A percentile compares a stretch with the other conserved stretches of the same genome.
These are phyloP conservation scores for Hofmannophila pseudospretella DNA, from an alignment of 2,888 invertebrate genomes.

Conservation along the genomic window DNA sequence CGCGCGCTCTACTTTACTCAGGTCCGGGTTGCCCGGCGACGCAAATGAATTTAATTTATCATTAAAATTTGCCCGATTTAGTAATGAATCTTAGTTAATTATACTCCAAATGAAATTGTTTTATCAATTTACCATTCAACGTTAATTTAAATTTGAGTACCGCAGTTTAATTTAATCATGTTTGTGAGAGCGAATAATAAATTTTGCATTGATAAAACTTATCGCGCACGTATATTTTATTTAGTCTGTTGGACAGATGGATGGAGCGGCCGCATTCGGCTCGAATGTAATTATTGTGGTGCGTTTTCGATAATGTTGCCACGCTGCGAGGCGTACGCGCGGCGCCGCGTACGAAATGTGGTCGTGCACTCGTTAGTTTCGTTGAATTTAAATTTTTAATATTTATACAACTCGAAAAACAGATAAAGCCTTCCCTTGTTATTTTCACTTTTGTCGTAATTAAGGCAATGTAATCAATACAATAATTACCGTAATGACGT, in stretches of 20 bases:
- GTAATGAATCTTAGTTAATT: conserved; percentile 5
- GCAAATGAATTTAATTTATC: conserved; percentile 3
- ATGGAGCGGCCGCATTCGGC: conserved; percentile 60
- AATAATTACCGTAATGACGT: too few species aligned
- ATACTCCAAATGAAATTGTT: conserved; percentile 3
- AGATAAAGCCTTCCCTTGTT: conserved; percentile 59
- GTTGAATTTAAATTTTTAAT: conserved; percentile 68
- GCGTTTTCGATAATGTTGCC: conserved; percentile 75
- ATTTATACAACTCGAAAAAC: conserved; percentile 56
- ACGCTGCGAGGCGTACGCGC: conserved; percentile 58
- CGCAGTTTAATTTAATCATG: conserved; percentile 21
- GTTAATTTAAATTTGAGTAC: conserved; percentile 29
- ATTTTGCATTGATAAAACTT: conserved; percentile 56
- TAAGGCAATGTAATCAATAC: too few species aligned
- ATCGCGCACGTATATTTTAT: conserved; percentile 54
- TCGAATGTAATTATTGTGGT: conserved; percentile 74
- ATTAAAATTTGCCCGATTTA: conserved; percentile 5
- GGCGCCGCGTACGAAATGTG: conserved; percentile 24
- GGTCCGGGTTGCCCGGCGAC: background rate
- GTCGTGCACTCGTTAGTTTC: conserved; percentile 27
- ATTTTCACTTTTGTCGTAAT: conserved; percentile 39
- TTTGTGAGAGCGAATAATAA: conserved; percentile 32
- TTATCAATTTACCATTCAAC: conserved; percentile 18
- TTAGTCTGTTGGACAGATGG: conserved; percentile 59
- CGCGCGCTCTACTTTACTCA: conserved; percentile 16